A percentile compares a stretch with the other conserved stretches of the same genome.
Conservation (phyloP, 2,888 invertebrate genomes). For the Scaptomyza cyrtandrae region DNA sequence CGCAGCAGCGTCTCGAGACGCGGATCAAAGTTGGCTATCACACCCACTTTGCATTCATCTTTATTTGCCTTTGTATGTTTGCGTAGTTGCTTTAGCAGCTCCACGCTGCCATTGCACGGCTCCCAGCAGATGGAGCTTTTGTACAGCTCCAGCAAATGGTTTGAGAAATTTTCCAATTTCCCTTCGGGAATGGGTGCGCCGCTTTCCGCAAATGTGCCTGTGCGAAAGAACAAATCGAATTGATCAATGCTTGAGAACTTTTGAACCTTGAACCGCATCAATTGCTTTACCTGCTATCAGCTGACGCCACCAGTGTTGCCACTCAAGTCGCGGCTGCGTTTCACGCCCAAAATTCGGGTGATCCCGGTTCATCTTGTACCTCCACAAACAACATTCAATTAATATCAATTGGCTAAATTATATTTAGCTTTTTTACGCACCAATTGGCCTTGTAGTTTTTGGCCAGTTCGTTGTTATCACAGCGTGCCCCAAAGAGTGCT, state of each 20-base stretch:
- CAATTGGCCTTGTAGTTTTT: conserved; percentile 88
- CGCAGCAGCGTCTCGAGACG: conserved; percentile 89
- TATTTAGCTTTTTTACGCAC: conserved; percentile 70
- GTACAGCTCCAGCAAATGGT: conserved; percentile 89
- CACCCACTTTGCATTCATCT: conserved; percentile 86
- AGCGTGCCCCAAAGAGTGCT: conserved; percentile 88
- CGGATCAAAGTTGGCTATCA: conserved; percentile 96
- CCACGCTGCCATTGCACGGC: conserved; percentile 87
- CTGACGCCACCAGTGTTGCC: conserved; percentile 93
- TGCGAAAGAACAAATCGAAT: conserved; percentile 4
- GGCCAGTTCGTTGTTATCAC: conserved; percentile 86
- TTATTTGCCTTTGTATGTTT: conserved; percentile 40
- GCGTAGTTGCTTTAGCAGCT: conserved; percentile 87
- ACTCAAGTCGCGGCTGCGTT: conserved; percentile 86
- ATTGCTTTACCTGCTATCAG: conserved; percentile 80
- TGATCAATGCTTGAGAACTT: conserved; percentile 16
- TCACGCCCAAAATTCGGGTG: conserved; percentile 93
- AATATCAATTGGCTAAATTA: not conserved
- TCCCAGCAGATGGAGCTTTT: conserved; percentile 91
- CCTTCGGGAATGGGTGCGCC: conserved; percentile 81
- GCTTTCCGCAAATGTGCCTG: conserved; percentile 82
- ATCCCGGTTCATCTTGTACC: conserved; percentile 86
- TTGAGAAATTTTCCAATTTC: conserved; percentile 86
- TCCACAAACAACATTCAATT: conserved; percentile 26
- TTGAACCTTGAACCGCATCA: conserved; percentile 31